Base-by-base conservation (phyloP, 2,113 vertebrate genomes). In the Etia nguti region DNA sequence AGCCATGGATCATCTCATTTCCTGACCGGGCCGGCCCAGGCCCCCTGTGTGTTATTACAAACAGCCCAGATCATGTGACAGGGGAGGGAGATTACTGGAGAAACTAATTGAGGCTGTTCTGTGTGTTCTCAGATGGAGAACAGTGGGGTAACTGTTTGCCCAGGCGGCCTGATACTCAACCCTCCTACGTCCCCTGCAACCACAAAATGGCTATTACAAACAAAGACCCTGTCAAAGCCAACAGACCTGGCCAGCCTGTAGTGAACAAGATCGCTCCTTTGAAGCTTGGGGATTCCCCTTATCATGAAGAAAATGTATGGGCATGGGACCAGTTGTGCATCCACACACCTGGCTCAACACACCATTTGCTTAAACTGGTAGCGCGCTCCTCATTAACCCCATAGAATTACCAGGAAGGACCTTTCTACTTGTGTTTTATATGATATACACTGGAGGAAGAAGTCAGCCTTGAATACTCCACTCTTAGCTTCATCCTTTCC, bases 1-100 rank as follows among this genome's bases (percentile, higher is more conserved):
- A 94, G 83, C 88, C 87, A 87, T 92, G 94, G 94, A 95, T 96
- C 94, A 95, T 95, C 93, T 95, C 90, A 94, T 95, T 95, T 95
- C 94, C 94, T 95, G 95, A 92, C 87, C 70, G 34, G 91, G 75
- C 80, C 59, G 10, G 81, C 84, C 88, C 86, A 0, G 87, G 88
- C 85, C 89, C 93, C 93, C 88, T 88, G 94, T 92, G 88, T 94
- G 92, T 94, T 95, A 95, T 93, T 96, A 93, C 92, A 92, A 93
- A 93, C 93, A 46, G 89, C 79, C 88, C 75, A 1, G 92, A 86
- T 85, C 93, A 92, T 29, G 12, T 93, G 92, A 92, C 92, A 89
- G 81, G 80, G 91, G 89, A 86, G 91, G 81, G 10, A 85, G 92
- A 94, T 93, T 92, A 82, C 31, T 92, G 85, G 70, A 82, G 75